Evolutionary conservation across 2,113 vertebrate species (phyloP), one percentile per base, ranked within the genome.

Genomic region (Callospermophilus lateralis): DNA sequence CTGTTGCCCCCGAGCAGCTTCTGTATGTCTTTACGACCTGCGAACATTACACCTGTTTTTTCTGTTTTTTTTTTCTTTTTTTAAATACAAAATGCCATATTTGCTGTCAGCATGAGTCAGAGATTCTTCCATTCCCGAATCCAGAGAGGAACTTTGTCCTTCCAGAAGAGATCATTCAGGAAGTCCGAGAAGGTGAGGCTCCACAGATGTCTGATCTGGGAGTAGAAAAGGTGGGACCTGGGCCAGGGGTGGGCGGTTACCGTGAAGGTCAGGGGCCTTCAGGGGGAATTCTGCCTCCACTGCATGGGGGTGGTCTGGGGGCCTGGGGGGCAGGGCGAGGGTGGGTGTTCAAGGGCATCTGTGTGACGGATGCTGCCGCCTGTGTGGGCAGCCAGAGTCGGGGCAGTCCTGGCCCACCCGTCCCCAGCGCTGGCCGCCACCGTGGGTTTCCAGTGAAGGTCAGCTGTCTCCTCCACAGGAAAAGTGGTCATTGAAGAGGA

Each of bases 101-200:
- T 85, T 65, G 97, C 92, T 73, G 34, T 48, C 98, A 99, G 99
- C 99, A 99, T 0, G 99, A 99, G 94, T 99, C 99, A 0, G 99
- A 99, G 99, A 99, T 99, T 93, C 98, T 99, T 76, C 99, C 99
- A 0, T 99, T 99, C 96, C 99, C 99, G 0, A 99, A 99, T 92
- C 98, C 99, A 6, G 99, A 99, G 98, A 99, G 99, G 98, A 99
- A 99, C 96, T 99, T 99, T 97, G 99, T 98, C 94, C 99, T 99
- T 90, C 99, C 99, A 0, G 99, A 99, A 0, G 99, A 99, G 97
- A 99, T 99, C 98, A 99, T 99, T 97, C 99, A 99, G 97, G 99
- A 99, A 76, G 99, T 99, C 67, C 99, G 99, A 98, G 99, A 99
- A 99, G 99, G 99, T 99, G 97, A 98, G 98, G 81, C 65, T 61